A percentile compares a stretch with the other conserved stretches of the same genome.
Conservation (phyloP, 30 jellyfish, hydroid and myxozoan genomes). For the Pelagia noctiluca region DNA sequence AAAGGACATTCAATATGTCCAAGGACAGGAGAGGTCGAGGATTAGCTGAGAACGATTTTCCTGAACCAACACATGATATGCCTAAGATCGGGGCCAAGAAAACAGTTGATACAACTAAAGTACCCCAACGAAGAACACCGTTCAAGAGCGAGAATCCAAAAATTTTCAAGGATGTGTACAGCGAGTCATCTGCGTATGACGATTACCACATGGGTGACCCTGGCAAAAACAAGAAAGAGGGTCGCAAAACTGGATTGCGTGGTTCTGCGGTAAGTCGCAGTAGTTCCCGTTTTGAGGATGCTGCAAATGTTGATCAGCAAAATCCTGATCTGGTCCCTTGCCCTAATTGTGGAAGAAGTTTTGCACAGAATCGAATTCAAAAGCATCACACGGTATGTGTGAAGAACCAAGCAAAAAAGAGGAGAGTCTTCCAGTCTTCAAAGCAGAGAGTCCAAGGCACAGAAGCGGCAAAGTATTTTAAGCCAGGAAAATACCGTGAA, state of each 20-base stretch:
- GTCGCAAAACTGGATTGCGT: constrained; percentile 40
- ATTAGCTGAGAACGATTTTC: not conserved
- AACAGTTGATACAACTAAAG: constrained; percentile 25
- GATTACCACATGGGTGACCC: constrained; percentile 63
- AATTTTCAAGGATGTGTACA: constrained; percentile 19
- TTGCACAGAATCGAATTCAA: constrained; percentile 84
- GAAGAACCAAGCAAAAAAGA: constrained; percentile 57
- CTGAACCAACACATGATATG: not conserved
- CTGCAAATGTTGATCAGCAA: constrained; percentile 5
- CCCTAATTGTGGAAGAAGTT: constrained; percentile 78
- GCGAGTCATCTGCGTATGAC: constrained; percentile 37
- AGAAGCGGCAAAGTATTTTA: constrained; percentile 72
- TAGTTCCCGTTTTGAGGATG: not conserved
- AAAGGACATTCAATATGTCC: not conserved
- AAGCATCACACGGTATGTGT: constrained; percentile 73
- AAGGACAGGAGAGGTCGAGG: not conserved
- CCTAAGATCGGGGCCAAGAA: constrained; percentile 10
- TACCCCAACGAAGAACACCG: constrained; percentile 43
- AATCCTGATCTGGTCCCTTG: constrained; percentile 54
- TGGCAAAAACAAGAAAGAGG: not conserved
- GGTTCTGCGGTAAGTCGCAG: not conserved
- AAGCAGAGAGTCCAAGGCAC: constrained; percentile 85
- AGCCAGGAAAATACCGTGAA: constrained; percentile 27
- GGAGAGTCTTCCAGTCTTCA: constrained; percentile 87
- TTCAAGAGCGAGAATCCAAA: constrained; percentile 28